These are phyloP conservation scores for Poeciliopsis turneri DNA, from an alignment of 2,797 vertebrate genomes.

Conservation along the genomic window DNA sequence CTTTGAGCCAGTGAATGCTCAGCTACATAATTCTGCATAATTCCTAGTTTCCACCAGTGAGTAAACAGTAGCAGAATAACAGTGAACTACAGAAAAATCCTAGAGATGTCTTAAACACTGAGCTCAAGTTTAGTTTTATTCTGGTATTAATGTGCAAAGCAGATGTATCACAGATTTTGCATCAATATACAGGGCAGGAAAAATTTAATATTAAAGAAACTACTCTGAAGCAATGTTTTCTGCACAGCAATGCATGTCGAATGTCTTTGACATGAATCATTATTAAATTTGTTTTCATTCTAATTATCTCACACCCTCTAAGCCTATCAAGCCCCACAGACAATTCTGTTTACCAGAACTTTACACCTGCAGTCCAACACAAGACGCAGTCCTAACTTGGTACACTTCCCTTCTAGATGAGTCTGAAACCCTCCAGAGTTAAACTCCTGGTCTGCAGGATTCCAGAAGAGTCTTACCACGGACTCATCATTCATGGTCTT, in stretches of 20 bases:
- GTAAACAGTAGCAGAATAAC: background rate
- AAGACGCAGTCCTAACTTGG: background rate
- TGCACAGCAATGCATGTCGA: background rate
- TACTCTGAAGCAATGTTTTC: background rate
- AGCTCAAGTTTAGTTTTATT: background rate
- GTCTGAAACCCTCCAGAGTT: background rate
- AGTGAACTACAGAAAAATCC: background rate
- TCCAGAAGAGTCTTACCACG: slow-evolving; percentile 72
- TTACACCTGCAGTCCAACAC: background rate
- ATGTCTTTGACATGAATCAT: background rate
- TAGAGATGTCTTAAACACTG: background rate
- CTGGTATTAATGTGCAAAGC: background rate
- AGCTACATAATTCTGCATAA: background rate
- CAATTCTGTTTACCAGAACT: background rate
- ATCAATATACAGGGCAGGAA: background rate
- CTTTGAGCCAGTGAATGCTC: background rate
- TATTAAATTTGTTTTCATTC: background rate
- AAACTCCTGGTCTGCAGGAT: background rate
- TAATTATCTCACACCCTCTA: background rate
- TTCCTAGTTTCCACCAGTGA: background rate
- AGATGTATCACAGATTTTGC: background rate
- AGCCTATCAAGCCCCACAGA: background rate
- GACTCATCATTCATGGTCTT: slow-evolving; percentile 82
- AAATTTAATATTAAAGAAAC: background rate
- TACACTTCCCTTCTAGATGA: background rate